phyloP scores from a whole-genome alignment of 30 jellyfish, hydroid and myxozoan genomes.

The Turritopsis dohrnii region DNA sequence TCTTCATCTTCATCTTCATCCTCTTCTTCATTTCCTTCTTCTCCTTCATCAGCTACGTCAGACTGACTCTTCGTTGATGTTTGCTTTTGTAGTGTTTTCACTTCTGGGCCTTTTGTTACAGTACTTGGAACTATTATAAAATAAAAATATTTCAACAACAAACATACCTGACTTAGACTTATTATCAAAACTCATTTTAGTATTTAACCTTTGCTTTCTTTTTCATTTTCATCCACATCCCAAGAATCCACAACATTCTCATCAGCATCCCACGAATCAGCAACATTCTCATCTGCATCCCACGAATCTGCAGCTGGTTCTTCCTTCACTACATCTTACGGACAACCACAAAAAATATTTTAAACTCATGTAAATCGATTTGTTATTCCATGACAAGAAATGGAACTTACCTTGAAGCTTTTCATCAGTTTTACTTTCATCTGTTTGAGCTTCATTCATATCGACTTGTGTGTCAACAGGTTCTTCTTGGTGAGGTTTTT shows the following conservation, averaged over 20 bases:
- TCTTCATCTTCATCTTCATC: slow-evolving; percentile 32
- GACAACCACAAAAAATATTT: neutral
- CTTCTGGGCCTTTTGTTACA: neutral
- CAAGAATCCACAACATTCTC: neutral
- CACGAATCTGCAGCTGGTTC: neutral
- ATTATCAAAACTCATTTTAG: neutral
- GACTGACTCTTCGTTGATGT: slow-evolving; percentile 16
- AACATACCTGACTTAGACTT: no score
- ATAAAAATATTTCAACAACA: no score
- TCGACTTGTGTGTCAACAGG: slow-evolving; percentile 6
- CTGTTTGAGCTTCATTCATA: slow-evolving; percentile 23
- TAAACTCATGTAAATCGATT: neutral
- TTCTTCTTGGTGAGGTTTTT: slow-evolving; percentile 24
- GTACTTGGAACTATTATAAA: neutral
- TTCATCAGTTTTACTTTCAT: slow-evolving; percentile 29
- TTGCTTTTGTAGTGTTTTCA: slow-evolving; percentile 4
- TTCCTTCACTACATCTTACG: neutral
- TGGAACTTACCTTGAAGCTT: neutral
- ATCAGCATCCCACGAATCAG: slow-evolving; percentile 50
- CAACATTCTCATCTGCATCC: slow-evolving; percentile 30
- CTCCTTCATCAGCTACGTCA: slow-evolving; percentile 16
- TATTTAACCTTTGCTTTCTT: slow-evolving; percentile 13
- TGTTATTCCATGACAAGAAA: neutral
- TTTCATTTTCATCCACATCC: slow-evolving; percentile 7
- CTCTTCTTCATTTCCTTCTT: slow-evolving; percentile 31